Base-by-base conservation (phyloP, 2,888 invertebrate species). In the Neelides folsomi region DNA sequence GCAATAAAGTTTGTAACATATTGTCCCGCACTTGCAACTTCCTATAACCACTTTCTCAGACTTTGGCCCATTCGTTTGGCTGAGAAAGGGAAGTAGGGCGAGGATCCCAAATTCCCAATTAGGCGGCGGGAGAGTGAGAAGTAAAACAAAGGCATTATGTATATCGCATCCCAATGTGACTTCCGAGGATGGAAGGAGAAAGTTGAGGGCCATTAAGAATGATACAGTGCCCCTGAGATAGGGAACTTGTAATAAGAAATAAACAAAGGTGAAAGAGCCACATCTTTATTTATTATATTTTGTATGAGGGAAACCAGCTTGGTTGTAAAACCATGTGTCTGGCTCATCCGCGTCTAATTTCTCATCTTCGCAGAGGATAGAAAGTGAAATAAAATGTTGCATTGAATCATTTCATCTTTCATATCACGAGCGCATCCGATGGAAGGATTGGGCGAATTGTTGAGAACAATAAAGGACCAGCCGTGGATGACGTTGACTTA, bases 401-500 rank as follows among this genome's bases (percentile, higher is more conserved):
- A 44, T 8, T 16, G 42, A 5, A 42, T n/a, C 4, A 12, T 27
- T 27, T 27, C 27, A 3, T 27, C 27, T 27, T 27, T 27, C 27
- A 27, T 27, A 27, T 27, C 27, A 5, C 27, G 4, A 27, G 27
- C 7, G 4, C 7, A 27, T 27, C 27, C 12, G 13, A 3, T 18
- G 45, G 45, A 34, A 35, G 36, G 15, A 13, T 19, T 12, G 5
- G 42, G 42, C 8, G 18, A 18, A n/a, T 35, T 9, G 45, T 35
- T 47, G 39, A 39, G 39, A 38, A n/a, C 39, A 39, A 47, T 15
- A 39, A 27, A 27, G 38, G 39, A 39, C 27, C 27, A 27, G 27
- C 27, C 27, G 43, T 53, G 34, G 47, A 34, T 56, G 58, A 59
- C 58, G 44, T 54, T 56, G 56, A 59, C 53, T 56, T 59, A 59